Evolutionary conservation across 2,888 invertebrate genomes (phyloP).

Genomic region (Galerucella pusilla): DNA sequence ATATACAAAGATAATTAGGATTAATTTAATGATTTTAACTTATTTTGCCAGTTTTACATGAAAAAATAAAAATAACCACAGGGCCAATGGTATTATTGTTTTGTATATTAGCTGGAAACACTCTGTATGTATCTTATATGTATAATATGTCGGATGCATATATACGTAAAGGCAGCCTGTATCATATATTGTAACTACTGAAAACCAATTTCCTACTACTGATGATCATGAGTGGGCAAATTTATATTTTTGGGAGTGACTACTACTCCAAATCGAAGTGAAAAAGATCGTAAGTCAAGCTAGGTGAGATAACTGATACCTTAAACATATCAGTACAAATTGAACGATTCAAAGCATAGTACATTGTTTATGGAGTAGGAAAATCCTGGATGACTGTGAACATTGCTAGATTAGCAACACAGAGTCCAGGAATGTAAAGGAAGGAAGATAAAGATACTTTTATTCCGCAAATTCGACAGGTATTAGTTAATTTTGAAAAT

Average conservation of each 20-base stretch:
- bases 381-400: no score
- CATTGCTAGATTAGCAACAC: no score
- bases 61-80: no score
- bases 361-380: no score
- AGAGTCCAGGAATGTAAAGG: no score
- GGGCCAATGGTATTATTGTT: no score
- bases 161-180: not conserved
- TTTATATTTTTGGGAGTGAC: slow-evolving; percentile 51
- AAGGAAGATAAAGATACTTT: no score
- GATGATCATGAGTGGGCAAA: slow-evolving; percentile 60
- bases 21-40: no score
- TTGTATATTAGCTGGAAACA: not conserved
- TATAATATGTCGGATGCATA: not conserved
- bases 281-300: not conserved
- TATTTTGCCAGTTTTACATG: not conserved
- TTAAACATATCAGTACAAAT: not conserved
- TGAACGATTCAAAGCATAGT: no score
- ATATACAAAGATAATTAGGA: no score
- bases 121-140: not conserved
- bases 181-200: slow-evolving; percentile 14
- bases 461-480: no score
- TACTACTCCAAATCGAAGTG: not conserved
- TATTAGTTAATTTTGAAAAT: no score
- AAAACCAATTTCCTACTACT: slow-evolving; percentile 59
- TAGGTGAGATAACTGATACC: not conserved